phyloP scores from a whole-genome alignment of 1,140 invertebrate genomes.

The Sarcophaga peregrina region DNA sequence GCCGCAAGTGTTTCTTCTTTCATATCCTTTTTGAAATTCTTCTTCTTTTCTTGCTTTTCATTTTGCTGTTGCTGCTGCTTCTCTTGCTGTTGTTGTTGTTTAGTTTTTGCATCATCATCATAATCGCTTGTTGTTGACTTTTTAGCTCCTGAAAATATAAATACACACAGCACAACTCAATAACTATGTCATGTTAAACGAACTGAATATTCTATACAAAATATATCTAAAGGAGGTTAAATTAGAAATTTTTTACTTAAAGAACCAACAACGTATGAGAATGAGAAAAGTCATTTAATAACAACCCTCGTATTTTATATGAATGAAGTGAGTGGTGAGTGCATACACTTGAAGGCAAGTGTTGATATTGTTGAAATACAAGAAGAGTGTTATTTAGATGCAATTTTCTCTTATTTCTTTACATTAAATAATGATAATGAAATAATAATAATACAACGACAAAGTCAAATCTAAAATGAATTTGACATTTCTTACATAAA shows the following conservation, averaged over 20 bases:
- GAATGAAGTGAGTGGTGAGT: no score
- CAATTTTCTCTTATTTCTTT: neutral
- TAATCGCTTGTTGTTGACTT: conserved; percentile 34
- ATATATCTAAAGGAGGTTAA: conserved; percentile 1
- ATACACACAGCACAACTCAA: conserved; percentile 13
- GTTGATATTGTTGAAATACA: conserved; percentile 16
- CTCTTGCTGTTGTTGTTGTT: conserved; percentile 23
- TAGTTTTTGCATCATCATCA: conserved; percentile 31
- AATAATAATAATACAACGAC: no score
- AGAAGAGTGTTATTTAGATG: neutral
- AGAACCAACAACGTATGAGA: no score
- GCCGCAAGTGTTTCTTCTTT: conserved; percentile 30
- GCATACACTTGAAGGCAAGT: neutral
- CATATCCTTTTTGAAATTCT: conserved; percentile 1
- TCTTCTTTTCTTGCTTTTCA: neutral
- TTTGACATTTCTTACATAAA: no score
- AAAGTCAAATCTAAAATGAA: no score
- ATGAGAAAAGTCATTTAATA: no score
- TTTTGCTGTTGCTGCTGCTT: neutral
- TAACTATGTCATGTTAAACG: conserved; percentile 9
- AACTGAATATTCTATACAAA: neutral
- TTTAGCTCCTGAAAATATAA: conserved; percentile 25
- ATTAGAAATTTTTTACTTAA: neutral
- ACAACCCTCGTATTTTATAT: no score
- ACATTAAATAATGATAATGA: neutral